phyloP scores from a whole-genome alignment of 2,113 vertebrate genomes.

The Anguilla japonica region DNA sequence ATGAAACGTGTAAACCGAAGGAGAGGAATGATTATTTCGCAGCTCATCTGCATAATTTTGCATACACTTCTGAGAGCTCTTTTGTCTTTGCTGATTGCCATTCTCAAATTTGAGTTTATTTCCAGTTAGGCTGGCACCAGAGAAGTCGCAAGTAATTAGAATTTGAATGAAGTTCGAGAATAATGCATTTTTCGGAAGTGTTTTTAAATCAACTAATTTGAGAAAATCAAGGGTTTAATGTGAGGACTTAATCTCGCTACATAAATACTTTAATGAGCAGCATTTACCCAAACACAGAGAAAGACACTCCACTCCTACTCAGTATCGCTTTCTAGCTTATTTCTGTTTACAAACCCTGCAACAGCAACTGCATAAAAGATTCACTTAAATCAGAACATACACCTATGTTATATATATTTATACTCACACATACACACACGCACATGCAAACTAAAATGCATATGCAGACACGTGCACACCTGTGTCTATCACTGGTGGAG shows the following conservation, averaged over 20 bases:
- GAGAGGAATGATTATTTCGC: background rate
- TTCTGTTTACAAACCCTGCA: background rate
- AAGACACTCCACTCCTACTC: background rate
- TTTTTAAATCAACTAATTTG: slow-evolving; percentile 1
- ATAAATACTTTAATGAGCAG: background rate
- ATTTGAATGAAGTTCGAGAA: background rate
- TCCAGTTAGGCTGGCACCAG: background rate
- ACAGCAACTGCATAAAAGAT: background rate
- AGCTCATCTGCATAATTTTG: slow-evolving; percentile 2
- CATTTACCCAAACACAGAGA: background rate
- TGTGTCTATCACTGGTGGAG: too few species aligned
- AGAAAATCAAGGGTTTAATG: background rate
- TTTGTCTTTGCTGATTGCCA: background rate
- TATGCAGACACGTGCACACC: too few species aligned
- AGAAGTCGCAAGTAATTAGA: background rate
- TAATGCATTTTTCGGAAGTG: background rate
- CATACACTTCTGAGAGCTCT: background rate
- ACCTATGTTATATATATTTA: too few species aligned
- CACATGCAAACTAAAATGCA: too few species aligned
- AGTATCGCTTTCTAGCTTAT: background rate
- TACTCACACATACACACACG: too few species aligned
- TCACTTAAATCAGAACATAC: background rate
- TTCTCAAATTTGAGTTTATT: background rate
- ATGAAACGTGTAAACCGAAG: background rate
- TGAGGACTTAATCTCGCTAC: background rate